Percentiles rank a stretch among this genome's conserved stretches.
These are phyloP conservation scores for Laodelphax striatellus DNA, from an alignment of 1,140 invertebrate species.

Conservation along the genomic window DNA sequence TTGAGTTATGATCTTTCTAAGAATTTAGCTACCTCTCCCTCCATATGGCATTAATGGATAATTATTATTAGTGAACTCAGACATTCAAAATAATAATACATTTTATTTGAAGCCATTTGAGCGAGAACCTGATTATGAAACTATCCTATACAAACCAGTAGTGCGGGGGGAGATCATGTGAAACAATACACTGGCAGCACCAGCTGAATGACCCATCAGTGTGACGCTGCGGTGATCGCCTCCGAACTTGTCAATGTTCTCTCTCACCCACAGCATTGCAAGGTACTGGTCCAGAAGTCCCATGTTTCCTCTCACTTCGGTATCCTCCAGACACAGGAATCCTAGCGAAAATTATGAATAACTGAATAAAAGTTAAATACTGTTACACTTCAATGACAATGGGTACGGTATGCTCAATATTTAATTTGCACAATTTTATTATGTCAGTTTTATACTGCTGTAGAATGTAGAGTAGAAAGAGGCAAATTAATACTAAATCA, in stretches of 20 bases:
- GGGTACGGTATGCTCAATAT: no score
- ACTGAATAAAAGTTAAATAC: neutral
- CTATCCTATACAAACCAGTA: constrained; percentile 14
- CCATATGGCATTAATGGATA: no score
- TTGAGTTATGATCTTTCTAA: no score
- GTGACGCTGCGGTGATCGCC: constrained; percentile 57
- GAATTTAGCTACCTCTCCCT: no score
- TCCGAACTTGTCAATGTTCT: constrained; percentile 58
- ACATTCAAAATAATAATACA: no score
- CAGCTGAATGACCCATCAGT: constrained; percentile 53
- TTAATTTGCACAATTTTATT: neutral
- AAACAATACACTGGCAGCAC: constrained; percentile 44
- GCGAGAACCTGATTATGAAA: no score
- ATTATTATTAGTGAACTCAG: no score
- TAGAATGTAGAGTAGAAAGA: neutral
- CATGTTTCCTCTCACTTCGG: constrained; percentile 49
- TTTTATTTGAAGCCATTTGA: no score
- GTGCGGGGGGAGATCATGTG: constrained; percentile 48
- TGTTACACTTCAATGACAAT: no score
- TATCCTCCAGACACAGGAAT: constrained; percentile 53
- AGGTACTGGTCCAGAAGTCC: constrained; percentile 58
- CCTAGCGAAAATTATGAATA: constrained; percentile 26
- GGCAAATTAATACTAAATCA: neutral
- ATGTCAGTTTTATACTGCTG: neutral
- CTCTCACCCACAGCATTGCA: constrained; percentile 55